Evolutionary conservation across 1,140 invertebrate genomes (phyloP), one percentile per base, ranked within the genome.

Genomic region (Drosophila kurseongensis): DNA sequence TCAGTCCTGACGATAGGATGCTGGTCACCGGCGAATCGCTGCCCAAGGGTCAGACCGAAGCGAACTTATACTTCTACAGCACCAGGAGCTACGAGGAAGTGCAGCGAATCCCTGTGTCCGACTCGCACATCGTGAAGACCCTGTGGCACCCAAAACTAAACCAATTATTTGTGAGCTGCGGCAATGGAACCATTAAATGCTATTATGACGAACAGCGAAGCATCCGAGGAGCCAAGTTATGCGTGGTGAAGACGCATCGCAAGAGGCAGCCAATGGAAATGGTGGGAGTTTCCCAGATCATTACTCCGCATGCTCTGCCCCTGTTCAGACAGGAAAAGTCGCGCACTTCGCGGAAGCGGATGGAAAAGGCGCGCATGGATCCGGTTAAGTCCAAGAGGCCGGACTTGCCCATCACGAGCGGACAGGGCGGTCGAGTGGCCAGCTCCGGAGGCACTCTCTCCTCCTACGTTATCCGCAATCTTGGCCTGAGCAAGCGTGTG

Each of bases 111-210:
- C 93, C 95, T 42, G 95, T 98, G 9, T 94, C 95, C 0, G 94
- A 96, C 81, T 96, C 97, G 0, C 96, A 97, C 90, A 95, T 98
- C 0, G 97, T 99, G 32, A 96, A 98, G 89, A 95, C 96, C 4
- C 90, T 97, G 2, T 99, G 99, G 99, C 99, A 99, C 93, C 97
- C 98, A 0, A 98, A 98, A 92, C 92, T 99, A 1, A 99, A 99
- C 93, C 99, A 99, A 91, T 96, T 99, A 65, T 97, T 99, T 65
- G 95, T 98, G 9, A 97, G 98, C 0, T 97, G 97, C 85, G 97
- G 97, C 4, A 97, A 99, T 93, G 99, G 99, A 0, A 94, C 95
- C 2, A 95, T 98, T 0, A 97, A 98, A 85, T 95, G 97, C 50
- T 98, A 96, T 83, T 99, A 99, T 80, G 98, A 99, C 92, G 95